Percentiles rank a stretch among this genome's conserved stretches.
Evolutionary conservation across 2,888 invertebrate species (phyloP).

Genomic region (Dioctria rufipes): DNA sequence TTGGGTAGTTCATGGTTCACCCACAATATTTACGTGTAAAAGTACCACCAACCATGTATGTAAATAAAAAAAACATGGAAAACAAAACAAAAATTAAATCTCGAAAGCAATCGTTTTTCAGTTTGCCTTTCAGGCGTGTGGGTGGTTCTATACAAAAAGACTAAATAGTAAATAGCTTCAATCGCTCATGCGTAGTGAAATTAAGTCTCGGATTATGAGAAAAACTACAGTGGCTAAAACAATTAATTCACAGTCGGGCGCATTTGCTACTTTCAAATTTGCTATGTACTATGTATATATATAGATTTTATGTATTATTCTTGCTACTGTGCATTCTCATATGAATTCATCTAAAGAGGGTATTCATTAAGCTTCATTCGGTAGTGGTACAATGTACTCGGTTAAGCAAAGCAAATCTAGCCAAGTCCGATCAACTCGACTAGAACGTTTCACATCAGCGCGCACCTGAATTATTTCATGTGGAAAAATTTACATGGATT

Average conservation of each 20-base stretch:
- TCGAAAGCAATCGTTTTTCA: background rate
- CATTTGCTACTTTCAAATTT: conserved; percentile 45
- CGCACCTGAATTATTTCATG: conserved; percentile 28
- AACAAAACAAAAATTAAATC: background rate
- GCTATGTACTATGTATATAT: background rate
- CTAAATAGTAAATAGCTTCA: conserved; percentile 18
- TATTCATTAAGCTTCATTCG: conserved; percentile 31
- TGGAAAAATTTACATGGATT: conserved; percentile 50
- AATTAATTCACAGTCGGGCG: conserved; percentile 12
- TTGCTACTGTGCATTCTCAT: conserved; percentile 30
- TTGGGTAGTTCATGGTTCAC: background rate
- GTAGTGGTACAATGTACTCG: background rate
- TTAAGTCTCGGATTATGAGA: conserved; percentile 7
- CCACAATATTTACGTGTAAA: background rate
- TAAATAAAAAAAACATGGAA: background rate
- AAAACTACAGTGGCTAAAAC: conserved; percentile 31
- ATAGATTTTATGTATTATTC: background rate
- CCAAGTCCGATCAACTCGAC: conserved; percentile 4
- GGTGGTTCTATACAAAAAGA: conserved; percentile 8
- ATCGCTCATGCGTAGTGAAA: background rate
- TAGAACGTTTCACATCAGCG: conserved; percentile 22
- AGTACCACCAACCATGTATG: background rate
- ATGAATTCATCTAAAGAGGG: conserved; percentile 16
- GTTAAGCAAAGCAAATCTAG: background rate
- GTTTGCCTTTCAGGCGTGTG: conserved; percentile 6